Conservation (phyloP, 2,888 invertebrate species). For the Caenorhabditis wallacei region DNA sequence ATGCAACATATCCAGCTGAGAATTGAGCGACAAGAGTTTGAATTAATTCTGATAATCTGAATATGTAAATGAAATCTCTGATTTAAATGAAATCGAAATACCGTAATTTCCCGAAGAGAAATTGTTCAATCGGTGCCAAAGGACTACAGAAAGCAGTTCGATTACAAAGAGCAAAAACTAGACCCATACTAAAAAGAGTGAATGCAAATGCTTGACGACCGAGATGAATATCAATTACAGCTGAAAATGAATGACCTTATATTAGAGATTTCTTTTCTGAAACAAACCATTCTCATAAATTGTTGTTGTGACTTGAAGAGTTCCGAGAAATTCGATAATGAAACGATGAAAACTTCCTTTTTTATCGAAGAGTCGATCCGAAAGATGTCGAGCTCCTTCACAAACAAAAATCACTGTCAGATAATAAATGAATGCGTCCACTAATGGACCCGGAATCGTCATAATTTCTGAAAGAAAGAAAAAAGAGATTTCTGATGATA, state of each 20-base stretch:
- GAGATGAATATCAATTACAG: slow-evolving; percentile 67
- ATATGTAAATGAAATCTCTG: neutral
- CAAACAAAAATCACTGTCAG: slow-evolving; percentile 52
- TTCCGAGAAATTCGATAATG: slow-evolving; percentile 68
- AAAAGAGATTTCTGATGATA: neutral
- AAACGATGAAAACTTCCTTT: slow-evolving; percentile 57
- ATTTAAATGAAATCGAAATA: slow-evolving; percentile 1
- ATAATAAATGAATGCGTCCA: slow-evolving; percentile 57
- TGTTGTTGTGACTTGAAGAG: slow-evolving; percentile 67
- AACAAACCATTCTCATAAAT: slow-evolving; percentile 70
- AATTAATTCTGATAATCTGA: slow-evolving; percentile 42
- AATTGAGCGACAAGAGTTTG: slow-evolving; percentile 54
- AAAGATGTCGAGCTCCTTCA: slow-evolving; percentile 51
- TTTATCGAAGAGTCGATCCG: slow-evolving; percentile 55
- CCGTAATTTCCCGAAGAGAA: slow-evolving; percentile 54
- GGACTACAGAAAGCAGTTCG: slow-evolving; percentile 66
- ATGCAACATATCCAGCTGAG: slow-evolving; percentile 53
- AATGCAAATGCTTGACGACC: slow-evolving; percentile 68
- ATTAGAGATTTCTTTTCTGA: neutral
- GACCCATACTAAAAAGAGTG: slow-evolving; percentile 63
- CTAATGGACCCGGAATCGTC: slow-evolving; percentile 42
- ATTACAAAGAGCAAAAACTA: slow-evolving; percentile 63
- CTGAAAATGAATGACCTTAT: slow-evolving; percentile 44
- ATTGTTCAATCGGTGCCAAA: slow-evolving; percentile 65
- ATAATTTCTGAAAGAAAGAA: slow-evolving; percentile 14